Base-by-base conservation (phyloP, 2,888 invertebrate species). In the Andrena dorsata region DNA sequence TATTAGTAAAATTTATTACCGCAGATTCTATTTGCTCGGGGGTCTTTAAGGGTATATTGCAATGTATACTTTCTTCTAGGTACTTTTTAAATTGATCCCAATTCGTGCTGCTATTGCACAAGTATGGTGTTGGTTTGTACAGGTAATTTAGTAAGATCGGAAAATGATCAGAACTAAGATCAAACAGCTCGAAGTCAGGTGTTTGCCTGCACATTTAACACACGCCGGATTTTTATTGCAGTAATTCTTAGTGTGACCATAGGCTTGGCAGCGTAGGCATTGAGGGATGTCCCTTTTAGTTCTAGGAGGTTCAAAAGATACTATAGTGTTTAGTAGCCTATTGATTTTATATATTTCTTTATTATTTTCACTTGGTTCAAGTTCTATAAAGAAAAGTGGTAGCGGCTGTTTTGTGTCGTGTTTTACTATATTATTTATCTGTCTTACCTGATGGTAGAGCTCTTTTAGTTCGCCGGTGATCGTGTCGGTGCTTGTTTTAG, bases 151-250 rank as follows among this genome's bases (percentile, higher is more conserved):
- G 26, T 26, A 87, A 30, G 26, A 84, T 58, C 35, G 77, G 80
- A 0, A 77, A 80, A 56, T 82, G 80, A 56, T 85, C 84, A 0
- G 76, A 87, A 8, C 83, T 65, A 23, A 90, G 63, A 26, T 88
- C 86, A n/a, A 80, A 66, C 58, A 76, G 13, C 70, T 28, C 28
- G 28, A 28, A 28, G 28, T 28, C 2, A 28, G 28, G 28, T 28
- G 28, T 28, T 28, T 28, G 28, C 28, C 28, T 28, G 28, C 28
- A 28, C 28, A 28, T 28, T 28, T 28, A 2, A 28, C 28, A 28
- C 28, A 28, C 28, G 28, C 1, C 2, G 28, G 1, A 28, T 28
- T 28, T 28, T 2, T 28, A 28, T 28, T 28, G 28, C 28, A 28
- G 28, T 28, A 28, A 2, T 28, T 28, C 28, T 28, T 28, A 28